phyloP scores from a whole-genome alignment of 2,113 vertebrate species.

The Madoqua kirkii region DNA sequence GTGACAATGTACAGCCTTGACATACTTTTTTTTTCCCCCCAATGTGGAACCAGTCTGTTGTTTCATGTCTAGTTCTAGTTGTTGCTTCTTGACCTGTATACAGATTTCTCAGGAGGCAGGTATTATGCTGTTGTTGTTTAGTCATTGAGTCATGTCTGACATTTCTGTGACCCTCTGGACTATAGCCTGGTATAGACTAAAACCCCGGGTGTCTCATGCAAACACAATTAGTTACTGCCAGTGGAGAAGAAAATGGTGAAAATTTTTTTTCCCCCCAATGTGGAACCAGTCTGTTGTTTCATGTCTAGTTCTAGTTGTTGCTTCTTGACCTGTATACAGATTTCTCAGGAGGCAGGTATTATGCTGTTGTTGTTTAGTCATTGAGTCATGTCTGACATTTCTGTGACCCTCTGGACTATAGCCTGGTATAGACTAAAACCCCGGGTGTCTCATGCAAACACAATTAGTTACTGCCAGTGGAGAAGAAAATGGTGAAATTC shows the following conservation, averaged over 20 bases:
- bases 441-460: accelerated
- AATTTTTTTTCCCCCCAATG: too few relatives aligned
- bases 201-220: too few relatives aligned
- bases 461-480: neutral
- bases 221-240: too few relatives aligned
- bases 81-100: too few relatives aligned
- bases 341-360: neutral
- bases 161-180: too few relatives aligned
- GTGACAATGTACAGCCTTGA: neutral
- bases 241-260: too few relatives aligned
- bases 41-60: too few relatives aligned
- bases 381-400: neutral
- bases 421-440: neutral
- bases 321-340: neutral
- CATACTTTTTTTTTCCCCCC: neutral
- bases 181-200: too few relatives aligned
- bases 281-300: neutral
- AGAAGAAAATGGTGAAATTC: neutral
- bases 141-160: too few relatives aligned
- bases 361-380: neutral
- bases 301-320: neutral
- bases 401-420: neutral
- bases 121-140: too few relatives aligned
- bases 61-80: too few relatives aligned
- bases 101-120: too few relatives aligned